Evolutionary conservation across 2,797 vertebrate species (phyloP), one percentile per base, ranked within the genome.

Genomic region (Sebastes cheni): DNA sequence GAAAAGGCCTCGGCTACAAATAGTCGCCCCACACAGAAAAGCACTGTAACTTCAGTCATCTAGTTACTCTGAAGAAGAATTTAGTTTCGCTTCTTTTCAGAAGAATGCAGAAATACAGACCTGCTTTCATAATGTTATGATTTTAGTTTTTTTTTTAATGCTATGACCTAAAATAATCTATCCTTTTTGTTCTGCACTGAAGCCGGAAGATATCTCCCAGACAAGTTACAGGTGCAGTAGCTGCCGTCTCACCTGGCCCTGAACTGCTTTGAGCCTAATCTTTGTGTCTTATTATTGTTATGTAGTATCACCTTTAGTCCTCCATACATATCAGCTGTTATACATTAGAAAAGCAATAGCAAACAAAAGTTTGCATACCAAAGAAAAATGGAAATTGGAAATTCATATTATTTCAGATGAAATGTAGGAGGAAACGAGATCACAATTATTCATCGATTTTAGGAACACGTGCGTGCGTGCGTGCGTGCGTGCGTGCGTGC

Each of bases 1-100:
- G 75, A 77, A 67, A 55, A 58, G 73, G 80, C 82, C 73, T 79
- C 64, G 1, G 68, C 72, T 55, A 50, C 80, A 88, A 82, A 85
- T 70, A 69, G 81, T 80, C 69, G 14, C 36, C 42, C 27, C 56
- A 46, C 42, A 54, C 50, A 14, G 61, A 42, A 34, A 50, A 80
- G 64, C 13, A 22, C 82, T 27, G 1, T 2, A 27, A 8, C 59
- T 36, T 46, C 42, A 71, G 55, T 67, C 68, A 1, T 75, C 8
- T 18, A 4, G 54, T 67, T 55, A 23, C 59, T 46, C 55, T 4
- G 30, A 23, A 39, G 54, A 75, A 82, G 82, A 86, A 89, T 82
- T 77, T n/a, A 54, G 80, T 70, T 76, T 14, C 67, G 58, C 79
- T 60, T 79, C 34, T 66, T 56, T 56, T 59, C n/a, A 16, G n/a